Base-by-base conservation (phyloP, 2,113 vertebrate genomes). In the Xiphophorus hellerii region DNA sequence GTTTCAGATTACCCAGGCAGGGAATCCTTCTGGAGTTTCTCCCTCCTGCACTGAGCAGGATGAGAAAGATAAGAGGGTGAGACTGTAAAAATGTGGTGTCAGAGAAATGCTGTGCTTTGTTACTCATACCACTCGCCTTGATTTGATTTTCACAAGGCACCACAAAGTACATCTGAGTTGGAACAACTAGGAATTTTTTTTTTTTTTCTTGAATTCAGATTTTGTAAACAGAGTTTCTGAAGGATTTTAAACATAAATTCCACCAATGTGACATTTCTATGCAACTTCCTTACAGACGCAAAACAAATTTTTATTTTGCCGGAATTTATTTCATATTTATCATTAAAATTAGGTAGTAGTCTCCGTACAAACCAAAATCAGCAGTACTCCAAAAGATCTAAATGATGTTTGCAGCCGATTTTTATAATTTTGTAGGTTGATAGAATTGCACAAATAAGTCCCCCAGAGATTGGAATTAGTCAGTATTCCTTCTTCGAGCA, bases 1-100 rank as follows among this genome's bases (percentile, higher is more conserved):
- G 92, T 66, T 90, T 73, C 62, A 29, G 27, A 92, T 94, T 92
- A 91, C 64, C 62, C 71, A 79, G 76, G 84, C 74, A 78, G 89
- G 85, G 88, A 88, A 89, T 86, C 89, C 87, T 87, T 70, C 79
- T 35, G 75, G 74, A 80, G 63, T 78, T 80, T 27, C 35, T 61
- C 37, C 30, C 69, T 76, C 60, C 63, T 65, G 28, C 28, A 60
- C 67, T 83, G 74, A 25, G 64, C 76, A 68, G 58, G 72, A 80
- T 65, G 78, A 79, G 81, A 71, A 78, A 87, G 75, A 81, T 20
- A 11, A 51, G n/a, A 58, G 27, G 66, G 37, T 48, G 76, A 61
- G 68, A 62, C 30, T 62, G 48, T 71, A 44, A 73, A 74, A 77
- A 76, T 31, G 51, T 58, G 75, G 39, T 67, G 37, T 54, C 29